Conservation (phyloP, 2,888 invertebrate genomes). For the Acleris emargana region DNA sequence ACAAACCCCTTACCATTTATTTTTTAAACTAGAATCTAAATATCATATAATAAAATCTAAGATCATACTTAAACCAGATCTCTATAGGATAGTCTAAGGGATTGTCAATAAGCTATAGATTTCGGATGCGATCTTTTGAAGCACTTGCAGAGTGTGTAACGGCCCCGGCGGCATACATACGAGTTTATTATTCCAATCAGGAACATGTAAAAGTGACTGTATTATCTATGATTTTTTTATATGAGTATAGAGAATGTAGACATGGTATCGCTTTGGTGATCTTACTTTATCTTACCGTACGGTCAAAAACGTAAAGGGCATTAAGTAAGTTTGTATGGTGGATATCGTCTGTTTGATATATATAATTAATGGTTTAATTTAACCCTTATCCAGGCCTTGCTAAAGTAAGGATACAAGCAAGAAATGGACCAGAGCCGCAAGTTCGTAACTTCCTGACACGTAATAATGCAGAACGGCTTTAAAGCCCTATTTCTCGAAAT, state of each 20-base stretch:
- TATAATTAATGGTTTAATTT: no score
- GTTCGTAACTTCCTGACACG: no score
- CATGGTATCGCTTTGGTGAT: background rate
- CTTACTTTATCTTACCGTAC: no score
- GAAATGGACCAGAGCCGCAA: no score
- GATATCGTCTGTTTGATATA: no score
- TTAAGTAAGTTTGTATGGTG: no score
- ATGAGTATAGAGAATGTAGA: background rate
- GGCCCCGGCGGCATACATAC: slow-evolving; percentile 59
- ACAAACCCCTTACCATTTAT: background rate
- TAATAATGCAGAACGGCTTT: no score
- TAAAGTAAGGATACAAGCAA: no score
- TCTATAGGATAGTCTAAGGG: slow-evolving; percentile 42
- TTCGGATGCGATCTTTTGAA: slow-evolving; percentile 55
- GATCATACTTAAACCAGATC: slow-evolving; percentile 15
- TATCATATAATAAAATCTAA: slow-evolving; percentile 3
- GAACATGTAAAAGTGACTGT: background rate
- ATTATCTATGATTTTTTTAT: slow-evolving; percentile 1
- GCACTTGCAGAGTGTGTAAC: slow-evolving; percentile 50
- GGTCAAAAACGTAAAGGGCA: no score
- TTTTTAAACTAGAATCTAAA: background rate
- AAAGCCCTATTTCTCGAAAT: no score
- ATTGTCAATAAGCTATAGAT: slow-evolving; percentile 55
- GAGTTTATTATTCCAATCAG: slow-evolving; percentile 65
- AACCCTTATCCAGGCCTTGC: no score